Evolutionary conservation across 2,113 vertebrate genomes (phyloP), one percentile per base, ranked within the genome.

Genomic region (Ramphastos sulfuratus): DNA sequence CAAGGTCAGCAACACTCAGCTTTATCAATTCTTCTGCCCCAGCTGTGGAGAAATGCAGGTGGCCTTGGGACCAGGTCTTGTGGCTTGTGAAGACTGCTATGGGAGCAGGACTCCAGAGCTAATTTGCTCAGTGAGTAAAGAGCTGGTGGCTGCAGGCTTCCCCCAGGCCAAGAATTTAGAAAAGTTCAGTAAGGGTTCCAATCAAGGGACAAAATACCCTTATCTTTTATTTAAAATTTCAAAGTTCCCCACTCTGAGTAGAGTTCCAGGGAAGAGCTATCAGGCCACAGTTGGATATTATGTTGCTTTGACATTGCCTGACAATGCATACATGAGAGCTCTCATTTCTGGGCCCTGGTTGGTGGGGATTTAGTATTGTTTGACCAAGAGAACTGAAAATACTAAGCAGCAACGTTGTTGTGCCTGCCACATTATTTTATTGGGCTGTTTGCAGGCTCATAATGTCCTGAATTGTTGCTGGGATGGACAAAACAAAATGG

Each of bases 21-120:
- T 71, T 85, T 52, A n/a, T 44, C 4, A 14, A 48, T 23, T 2
- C 2, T 63, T 83, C 54, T 86, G 12, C n/a, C 14, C 18, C 42
- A 37, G 59, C 39, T 77, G 35, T 20, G 10, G 6, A 10, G 50
- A 15, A 12, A 15, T 81, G n/a, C 10, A 55, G 19, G 46, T 0
- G 5, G 13, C 10, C 20, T 15, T 30, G 52, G 7, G 10, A 9
- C 19, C 6, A 31, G 37, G 54, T 63, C 20, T 7, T 0, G 0
- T 20, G 33, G 7, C 31, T 30, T 39, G 15, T 25, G 37, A 58
- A 44, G 48, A 5, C 10, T 25, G 27, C 14, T 25, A 4, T 0
- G 6, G 55, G 66, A 63, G 59, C 1, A 24, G 6, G 5, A 1
- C 37, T 84, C 37, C 46, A 33, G 48, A 48, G 8, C 15, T 42